Conservation (phyloP, 2,113 vertebrate genomes). For the Callipepla californica region DNA sequence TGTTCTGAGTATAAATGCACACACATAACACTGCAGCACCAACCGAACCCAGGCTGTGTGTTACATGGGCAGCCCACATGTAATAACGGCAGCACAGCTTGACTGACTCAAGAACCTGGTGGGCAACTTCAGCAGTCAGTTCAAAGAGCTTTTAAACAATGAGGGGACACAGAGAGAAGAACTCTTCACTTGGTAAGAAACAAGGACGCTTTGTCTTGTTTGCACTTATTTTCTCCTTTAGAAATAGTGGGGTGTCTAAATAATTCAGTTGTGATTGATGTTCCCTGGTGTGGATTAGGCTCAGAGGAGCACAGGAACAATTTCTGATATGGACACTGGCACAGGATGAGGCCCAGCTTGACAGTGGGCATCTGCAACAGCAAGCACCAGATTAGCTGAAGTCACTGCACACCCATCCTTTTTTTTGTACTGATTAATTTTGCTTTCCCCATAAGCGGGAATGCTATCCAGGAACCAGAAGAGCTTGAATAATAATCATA, state of each 20-base stretch:
- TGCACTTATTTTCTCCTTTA: neutral
- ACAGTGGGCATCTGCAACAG: neutral
- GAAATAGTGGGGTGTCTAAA: neutral
- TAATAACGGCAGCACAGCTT: neutral
- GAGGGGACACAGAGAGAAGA: neutral
- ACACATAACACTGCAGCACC: neutral
- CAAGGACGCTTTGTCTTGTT: accelerated
- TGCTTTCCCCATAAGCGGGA: neutral
- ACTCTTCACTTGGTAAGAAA: neutral
- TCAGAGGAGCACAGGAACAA: accelerated
- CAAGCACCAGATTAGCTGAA: neutral
- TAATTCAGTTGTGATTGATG: neutral
- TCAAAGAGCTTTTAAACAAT: neutral
- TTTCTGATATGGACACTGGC: neutral
- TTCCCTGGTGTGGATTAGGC: neutral
- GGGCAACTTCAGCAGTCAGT: neutral
- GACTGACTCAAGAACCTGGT: neutral
- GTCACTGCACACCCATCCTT: too few relatives aligned
- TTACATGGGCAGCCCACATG: neutral
- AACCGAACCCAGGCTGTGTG: neutral
- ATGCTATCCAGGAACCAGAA: neutral
- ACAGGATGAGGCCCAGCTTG: neutral
- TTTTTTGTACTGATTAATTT: neutral
- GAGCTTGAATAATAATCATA: neutral
- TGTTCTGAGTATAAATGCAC: neutral